Percentiles rank a stretch among this genome's conserved stretches.
Evolutionary conservation across 2,888 invertebrate species (phyloP).

Genomic region (Philhelius pedissequus): DNA sequence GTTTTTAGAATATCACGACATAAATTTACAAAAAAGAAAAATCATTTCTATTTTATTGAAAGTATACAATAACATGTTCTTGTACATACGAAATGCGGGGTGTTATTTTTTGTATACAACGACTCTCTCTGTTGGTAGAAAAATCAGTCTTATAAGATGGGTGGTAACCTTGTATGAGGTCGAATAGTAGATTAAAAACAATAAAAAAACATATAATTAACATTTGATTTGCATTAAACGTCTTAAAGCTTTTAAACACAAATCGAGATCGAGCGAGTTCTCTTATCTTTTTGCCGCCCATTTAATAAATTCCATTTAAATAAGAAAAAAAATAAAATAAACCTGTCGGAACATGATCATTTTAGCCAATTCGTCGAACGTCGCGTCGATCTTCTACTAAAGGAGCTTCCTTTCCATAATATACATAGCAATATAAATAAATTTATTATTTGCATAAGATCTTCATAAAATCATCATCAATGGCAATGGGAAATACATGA

Average conservation of each 20-base stretch:
- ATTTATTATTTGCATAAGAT: slow-evolving; percentile 40
- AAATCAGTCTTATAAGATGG: no score
- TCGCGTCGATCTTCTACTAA: slow-evolving; percentile 36
- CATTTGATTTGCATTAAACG: slow-evolving; percentile 40
- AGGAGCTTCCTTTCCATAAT: neutral
- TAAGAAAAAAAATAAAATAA: slow-evolving; percentile 12
- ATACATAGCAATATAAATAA: neutral
- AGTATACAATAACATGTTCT: no score
- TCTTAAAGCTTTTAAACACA: slow-evolving; percentile 57
- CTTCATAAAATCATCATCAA: slow-evolving; percentile 38
- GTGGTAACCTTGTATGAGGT: no score
- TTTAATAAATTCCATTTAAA: slow-evolving; percentile 44
- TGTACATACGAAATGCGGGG: no score
- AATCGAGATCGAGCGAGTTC: slow-evolving; percentile 11
- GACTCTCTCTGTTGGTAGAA: no score
- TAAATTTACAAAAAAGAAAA: no score
- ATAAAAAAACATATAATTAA: slow-evolving; percentile 16
- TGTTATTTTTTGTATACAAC: no score
- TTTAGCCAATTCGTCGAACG: slow-evolving; percentile 9
- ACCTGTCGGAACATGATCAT: slow-evolving; percentile 36
- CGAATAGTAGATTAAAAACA: no score
- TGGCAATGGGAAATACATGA: neutral
- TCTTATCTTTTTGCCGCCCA: slow-evolving; percentile 45
- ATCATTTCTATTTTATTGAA: no score
- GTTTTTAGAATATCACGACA: no score